Evolutionary conservation across 2,113 vertebrate genomes (phyloP), one percentile per base, ranked within the genome.

Genomic region (Microcebus ravelobensis): DNA sequence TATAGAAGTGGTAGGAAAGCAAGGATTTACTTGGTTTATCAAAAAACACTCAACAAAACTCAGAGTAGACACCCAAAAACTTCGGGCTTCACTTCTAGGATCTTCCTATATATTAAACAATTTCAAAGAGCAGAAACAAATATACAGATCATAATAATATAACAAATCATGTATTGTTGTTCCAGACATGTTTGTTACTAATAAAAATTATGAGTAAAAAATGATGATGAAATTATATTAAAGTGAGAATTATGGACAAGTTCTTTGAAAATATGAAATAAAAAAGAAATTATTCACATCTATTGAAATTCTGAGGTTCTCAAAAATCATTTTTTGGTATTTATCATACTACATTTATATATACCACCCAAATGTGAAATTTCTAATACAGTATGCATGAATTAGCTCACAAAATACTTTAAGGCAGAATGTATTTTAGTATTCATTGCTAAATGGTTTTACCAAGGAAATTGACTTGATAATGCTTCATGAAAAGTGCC

Each of bases 401-500:
- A 95, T 97, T 96, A 96, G 84, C 76, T 96, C 86, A 94, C 90
- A 97, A 98, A 96, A 79, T 97, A 80, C 94, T 63, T 17, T 77
- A 97, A 95, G 85, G 2, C 3, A 4, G n/a, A 65, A 96, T 95
- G 42, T 83, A 96, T 97, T 98, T 97, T 96, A 94, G 57, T 82
- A 50, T 97, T 98, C 95, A 84, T 34, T 97, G 89, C 96, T 98
- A 97, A 98, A 97, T 67, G 57, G 93, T 68, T 98, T 97, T 97
- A 87, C 85, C 92, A 98, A 95, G 87, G 97, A 98, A 98, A 98
- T 39, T 97, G 83, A 97, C 97, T 97, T 86, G 84, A 97, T 98
- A 98, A 98, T 94, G 89, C 50, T 90, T 98, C 96, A 96, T 96
- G 96, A 96, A 96, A 97, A 97, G 89, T 97, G 94, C 90, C 89